These are phyloP conservation scores for Sitobion miscanthi DNA, from an alignment of 1,140 invertebrate genomes.

Conservation along the genomic window DNA sequence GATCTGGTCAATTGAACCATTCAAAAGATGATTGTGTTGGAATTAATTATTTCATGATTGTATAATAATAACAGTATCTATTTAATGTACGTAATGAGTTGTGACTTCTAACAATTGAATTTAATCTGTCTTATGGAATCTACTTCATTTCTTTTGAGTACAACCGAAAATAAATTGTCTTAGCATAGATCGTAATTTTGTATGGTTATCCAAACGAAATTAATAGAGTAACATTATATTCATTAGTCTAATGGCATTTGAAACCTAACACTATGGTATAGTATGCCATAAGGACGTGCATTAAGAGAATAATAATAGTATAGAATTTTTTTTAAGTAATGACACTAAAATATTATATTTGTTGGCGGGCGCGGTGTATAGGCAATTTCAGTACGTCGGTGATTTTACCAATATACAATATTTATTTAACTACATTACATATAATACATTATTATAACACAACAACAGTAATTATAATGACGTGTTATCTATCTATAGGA, in stretches of 20 bases:
- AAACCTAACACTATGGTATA: background rate
- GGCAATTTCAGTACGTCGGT: background rate
- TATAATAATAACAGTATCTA: background rate
- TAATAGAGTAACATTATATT: background rate
- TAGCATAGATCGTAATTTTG: background rate
- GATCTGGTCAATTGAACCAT: background rate
- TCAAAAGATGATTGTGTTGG: background rate
- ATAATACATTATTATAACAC: background rate
- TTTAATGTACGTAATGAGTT: background rate
- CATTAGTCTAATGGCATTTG: background rate
- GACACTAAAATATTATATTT: background rate
- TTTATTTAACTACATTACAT: background rate
- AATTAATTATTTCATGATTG: background rate
- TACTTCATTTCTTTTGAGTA: background rate
- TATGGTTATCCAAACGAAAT: background rate
- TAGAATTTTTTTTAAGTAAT: background rate
- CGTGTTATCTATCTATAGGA: background rate
- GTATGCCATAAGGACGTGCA: background rate
- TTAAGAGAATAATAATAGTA: background rate
- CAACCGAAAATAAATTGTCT: background rate
- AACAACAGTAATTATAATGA: background rate
- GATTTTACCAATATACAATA: background rate
- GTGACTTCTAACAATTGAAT: background rate
- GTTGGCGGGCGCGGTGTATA: background rate
- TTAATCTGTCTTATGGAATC: background rate